Conservation (phyloP, 2,888 invertebrate species). For the Eristalis pertinax region DNA sequence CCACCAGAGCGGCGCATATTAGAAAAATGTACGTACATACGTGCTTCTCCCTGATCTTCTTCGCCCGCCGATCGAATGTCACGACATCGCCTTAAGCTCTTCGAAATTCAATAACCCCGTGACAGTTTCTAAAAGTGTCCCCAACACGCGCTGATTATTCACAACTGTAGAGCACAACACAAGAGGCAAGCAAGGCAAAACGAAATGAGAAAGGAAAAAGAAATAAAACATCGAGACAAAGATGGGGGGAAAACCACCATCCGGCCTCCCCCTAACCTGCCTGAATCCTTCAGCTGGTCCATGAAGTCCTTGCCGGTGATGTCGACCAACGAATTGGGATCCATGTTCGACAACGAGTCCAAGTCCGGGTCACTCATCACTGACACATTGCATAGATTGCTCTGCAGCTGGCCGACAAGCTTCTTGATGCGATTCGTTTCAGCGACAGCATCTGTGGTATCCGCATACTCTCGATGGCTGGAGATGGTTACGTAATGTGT, state of each 20-base stretch:
- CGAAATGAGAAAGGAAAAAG: conserved; percentile 35
- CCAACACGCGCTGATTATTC: too few relatives aligned
- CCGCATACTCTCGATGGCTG: conserved; percentile 82
- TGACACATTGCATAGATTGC: conserved; percentile 92
- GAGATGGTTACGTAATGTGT: conserved; percentile 81
- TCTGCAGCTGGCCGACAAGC: conserved; percentile 89
- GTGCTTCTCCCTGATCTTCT: too few relatives aligned
- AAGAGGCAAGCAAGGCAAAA: conserved; percentile 17
- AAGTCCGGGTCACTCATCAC: conserved; percentile 91
- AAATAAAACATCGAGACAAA: conserved; percentile 75
- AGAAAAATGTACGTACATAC: too few relatives aligned
- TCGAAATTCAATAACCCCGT: too few relatives aligned
- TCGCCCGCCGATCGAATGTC: too few relatives aligned
- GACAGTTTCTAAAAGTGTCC: too few relatives aligned
- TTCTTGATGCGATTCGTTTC: conserved; percentile 85
- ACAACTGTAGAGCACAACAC: too few relatives aligned
- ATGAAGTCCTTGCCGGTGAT: conserved; percentile 89
- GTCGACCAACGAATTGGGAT: conserved; percentile 92
- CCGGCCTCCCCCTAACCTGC: conserved; percentile 83
- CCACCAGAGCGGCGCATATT: too few relatives aligned
- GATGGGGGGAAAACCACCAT: conserved; percentile 74
- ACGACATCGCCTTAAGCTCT: too few relatives aligned
- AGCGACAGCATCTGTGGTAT: conserved; percentile 79
- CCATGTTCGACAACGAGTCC: conserved; percentile 93
- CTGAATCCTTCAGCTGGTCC: conserved; percentile 86